Conservation (phyloP, 2,888 invertebrate species). For the Sisyra terminalis region DNA sequence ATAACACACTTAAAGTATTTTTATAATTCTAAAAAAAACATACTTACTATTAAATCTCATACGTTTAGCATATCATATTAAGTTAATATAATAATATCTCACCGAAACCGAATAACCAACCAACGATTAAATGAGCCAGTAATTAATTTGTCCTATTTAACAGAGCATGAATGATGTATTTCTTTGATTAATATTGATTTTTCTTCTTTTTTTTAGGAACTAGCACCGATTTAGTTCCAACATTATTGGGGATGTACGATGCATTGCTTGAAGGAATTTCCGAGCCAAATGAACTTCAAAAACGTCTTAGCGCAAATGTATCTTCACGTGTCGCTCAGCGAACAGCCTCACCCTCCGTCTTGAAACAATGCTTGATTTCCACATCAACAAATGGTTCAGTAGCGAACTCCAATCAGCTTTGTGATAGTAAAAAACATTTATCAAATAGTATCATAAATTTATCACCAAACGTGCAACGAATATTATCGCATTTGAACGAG, state of each 20-base stretch:
- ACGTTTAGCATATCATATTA: neutral
- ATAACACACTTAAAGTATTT: too few species aligned
- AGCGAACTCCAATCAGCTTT: neutral
- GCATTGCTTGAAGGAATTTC: slow-evolving; percentile 2
- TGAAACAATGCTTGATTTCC: slow-evolving; percentile 3
- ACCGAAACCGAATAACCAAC: neutral
- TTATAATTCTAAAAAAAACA: neutral
- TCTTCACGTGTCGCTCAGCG: neutral
- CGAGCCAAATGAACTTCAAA: slow-evolving; percentile 1
- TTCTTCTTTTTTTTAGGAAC: slow-evolving; percentile 4
- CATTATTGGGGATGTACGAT: slow-evolving; percentile 6
- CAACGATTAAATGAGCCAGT: neutral
- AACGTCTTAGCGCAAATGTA: neutral
- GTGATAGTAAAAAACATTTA: slow-evolving; percentile 1
- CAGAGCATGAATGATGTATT: neutral
- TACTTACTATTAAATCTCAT: neutral
- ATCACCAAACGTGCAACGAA: slow-evolving; percentile 7
- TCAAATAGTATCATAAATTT: slow-evolving; percentile 1
- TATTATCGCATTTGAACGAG: slow-evolving; percentile 5
- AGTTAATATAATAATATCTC: neutral
- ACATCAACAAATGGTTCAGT: neutral
- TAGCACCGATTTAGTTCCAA: slow-evolving; percentile 4
- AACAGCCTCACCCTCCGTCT: slow-evolving; percentile 1
- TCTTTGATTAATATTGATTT: neutral
- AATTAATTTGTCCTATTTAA: neutral